Conservation (phyloP, 2,113 vertebrate genomes). For the Rhea americana region DNA sequence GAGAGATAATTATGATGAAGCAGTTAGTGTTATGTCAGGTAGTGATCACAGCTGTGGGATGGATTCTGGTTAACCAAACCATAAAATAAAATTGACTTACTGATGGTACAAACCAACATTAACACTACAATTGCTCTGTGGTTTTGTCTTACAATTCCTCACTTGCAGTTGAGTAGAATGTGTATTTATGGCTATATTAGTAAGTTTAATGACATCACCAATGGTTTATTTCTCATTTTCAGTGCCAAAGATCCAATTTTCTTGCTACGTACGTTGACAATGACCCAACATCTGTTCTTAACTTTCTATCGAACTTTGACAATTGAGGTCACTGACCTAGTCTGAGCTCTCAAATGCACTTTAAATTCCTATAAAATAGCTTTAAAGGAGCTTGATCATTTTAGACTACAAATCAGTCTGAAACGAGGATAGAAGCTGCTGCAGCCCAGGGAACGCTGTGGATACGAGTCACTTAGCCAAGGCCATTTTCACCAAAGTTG, state of each 20-base stretch:
- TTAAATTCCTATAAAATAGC: conserved; percentile 21
- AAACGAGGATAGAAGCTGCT: background rate
- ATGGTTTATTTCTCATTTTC: background rate
- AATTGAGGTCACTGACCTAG: conserved; percentile 57
- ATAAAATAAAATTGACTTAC: background rate
- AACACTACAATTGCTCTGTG: background rate
- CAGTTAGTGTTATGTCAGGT: background rate
- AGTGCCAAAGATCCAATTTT: conserved; percentile 3
- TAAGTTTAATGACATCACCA: background rate
- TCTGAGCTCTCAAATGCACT: background rate
- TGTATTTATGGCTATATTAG: background rate
- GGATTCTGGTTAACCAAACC: background rate
- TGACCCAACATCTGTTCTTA: conserved; percentile 10
- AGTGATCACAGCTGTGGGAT: background rate
- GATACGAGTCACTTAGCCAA: background rate
- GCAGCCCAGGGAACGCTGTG: background rate
- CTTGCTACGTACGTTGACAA: background rate
- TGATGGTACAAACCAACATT: background rate
- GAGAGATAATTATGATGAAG: background rate
- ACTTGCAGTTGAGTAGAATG: background rate
- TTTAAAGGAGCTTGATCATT: conserved; percentile 35
- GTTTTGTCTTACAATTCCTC: background rate
- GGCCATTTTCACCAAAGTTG: conserved; percentile 10
- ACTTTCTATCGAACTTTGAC: background rate
- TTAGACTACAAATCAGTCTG: conserved; percentile 37